Conservation (phyloP, 1,140 invertebrate species). For the Pogonomyrmex barbatus region DNA sequence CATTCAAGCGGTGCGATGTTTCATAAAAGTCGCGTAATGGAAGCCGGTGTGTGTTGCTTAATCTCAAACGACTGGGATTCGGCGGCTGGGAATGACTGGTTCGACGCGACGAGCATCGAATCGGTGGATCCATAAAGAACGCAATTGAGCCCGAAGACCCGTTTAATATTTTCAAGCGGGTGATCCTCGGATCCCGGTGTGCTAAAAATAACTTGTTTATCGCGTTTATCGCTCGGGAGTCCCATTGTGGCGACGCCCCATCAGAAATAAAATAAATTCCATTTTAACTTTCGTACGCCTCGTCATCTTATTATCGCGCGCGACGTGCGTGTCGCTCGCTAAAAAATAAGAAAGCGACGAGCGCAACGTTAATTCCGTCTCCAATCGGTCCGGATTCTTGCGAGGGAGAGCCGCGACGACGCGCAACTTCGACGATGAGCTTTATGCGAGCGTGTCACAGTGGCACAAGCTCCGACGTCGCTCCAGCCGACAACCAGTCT, state of each 20-base stretch:
- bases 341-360: background rate
- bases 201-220: conserved; percentile 51
- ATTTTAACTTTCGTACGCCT: conserved; percentile 13
- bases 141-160: conserved; percentile 18
- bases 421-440: conserved; percentile 33
- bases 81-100: conserved; percentile 6
- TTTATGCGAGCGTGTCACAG: conserved; percentile 30
- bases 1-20: conserved; percentile 28
- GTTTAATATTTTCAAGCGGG: conserved; percentile 10
- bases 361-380: conserved; percentile 20
- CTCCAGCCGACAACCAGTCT: conserved; percentile 15
- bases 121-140: conserved; percentile 20
- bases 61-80: background rate
- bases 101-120: background rate
- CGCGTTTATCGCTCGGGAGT: background rate
- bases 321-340: background rate
- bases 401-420: background rate
- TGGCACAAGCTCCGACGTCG: background rate
- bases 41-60: background rate
- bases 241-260: background rate
- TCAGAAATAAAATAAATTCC: conserved; percentile 50
- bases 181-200: background rate
- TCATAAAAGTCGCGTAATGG: conserved; percentile 39
- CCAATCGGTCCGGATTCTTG: background rate
- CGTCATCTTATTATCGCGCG: conserved; percentile 18